Evolutionary conservation across 2,888 invertebrate species (phyloP).

Genomic region (Acronicta psi): DNA sequence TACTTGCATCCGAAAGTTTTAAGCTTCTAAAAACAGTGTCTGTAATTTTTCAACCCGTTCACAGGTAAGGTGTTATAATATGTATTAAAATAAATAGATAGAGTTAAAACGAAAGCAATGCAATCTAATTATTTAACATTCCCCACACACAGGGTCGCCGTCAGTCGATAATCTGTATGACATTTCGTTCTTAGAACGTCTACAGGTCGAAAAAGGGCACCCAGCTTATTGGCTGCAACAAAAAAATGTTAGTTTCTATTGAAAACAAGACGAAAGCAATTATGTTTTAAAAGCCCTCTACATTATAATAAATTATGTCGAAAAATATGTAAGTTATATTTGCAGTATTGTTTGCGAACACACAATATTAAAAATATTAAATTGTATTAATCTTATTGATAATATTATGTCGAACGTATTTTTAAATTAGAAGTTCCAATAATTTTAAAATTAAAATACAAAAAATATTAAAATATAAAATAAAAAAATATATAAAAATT

Average conservation of each 20-base stretch:
- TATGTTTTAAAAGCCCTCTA: constrained; percentile 56
- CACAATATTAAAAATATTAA: not conserved
- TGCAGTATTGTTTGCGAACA: not conserved
- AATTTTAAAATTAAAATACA: too few species aligned
- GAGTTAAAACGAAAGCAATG: constrained; percentile 41
- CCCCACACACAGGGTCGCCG: constrained; percentile 69
- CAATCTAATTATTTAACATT: constrained; percentile 67
- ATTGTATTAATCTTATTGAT: not conserved
- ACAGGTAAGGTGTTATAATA: not conserved
- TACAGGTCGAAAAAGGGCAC: constrained; percentile 75
- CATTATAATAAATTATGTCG: constrained; percentile 42
- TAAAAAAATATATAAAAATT: too few species aligned
- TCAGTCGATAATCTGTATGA: constrained; percentile 77
- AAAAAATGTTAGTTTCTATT: constrained; percentile 66
- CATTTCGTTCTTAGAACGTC: constrained; percentile 76
- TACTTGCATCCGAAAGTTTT: too few species aligned
- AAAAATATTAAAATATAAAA: too few species aligned
- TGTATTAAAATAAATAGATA: constrained; percentile 4
- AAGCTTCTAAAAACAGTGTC: too few species aligned
- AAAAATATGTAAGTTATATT: constrained; percentile 20
- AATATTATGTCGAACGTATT: not conserved
- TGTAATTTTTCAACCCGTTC: too few species aligned
- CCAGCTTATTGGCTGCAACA: constrained; percentile 67
- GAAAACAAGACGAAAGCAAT: constrained; percentile 65
- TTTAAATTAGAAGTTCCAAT: too few species aligned